Evolutionary conservation across 2,113 vertebrate genomes (phyloP).

Genomic region (Lasiurus borealis): DNA sequence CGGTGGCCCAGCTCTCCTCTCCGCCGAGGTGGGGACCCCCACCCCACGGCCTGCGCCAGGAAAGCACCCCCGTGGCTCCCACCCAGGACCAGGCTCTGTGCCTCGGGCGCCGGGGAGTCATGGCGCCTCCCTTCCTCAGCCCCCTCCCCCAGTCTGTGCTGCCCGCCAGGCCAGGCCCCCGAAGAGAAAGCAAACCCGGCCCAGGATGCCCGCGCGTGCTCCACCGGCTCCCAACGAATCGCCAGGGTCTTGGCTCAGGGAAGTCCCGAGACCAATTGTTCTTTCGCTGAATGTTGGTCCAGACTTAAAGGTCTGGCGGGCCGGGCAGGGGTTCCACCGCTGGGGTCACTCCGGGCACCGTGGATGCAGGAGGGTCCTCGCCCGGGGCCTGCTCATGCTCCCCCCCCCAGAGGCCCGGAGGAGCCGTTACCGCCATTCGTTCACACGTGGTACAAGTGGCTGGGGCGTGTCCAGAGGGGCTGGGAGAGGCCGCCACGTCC

Average conservation of each 20-base stretch:
- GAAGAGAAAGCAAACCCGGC: neutral
- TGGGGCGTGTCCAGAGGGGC: rapidly evolving
- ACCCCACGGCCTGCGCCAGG: neutral
- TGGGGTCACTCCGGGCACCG: neutral
- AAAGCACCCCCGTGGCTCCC: neutral
- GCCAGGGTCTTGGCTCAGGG: neutral
- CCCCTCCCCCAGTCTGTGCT: no score
- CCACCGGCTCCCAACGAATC: neutral
- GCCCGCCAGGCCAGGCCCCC: no score
- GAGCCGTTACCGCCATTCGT: no score
- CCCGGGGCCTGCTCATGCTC: neutral
- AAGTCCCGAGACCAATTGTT: neutral
- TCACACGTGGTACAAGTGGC: neutral
- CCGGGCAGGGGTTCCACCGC: neutral
- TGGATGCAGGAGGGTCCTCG: neutral
- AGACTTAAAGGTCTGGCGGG: neutral
- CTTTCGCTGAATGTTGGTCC: neutral
- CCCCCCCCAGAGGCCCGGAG: no score
- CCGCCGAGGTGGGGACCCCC: neutral
- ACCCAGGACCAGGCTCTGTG: no score
- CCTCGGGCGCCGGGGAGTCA: rapidly evolving
- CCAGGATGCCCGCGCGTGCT: rapidly evolving
- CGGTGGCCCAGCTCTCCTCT: neutral
- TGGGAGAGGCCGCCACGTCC: neutral
- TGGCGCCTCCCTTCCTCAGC: no score